phyloP scores from a whole-genome alignment of 1,140 invertebrate genomes.

The Triops longicaudatus region DNA sequence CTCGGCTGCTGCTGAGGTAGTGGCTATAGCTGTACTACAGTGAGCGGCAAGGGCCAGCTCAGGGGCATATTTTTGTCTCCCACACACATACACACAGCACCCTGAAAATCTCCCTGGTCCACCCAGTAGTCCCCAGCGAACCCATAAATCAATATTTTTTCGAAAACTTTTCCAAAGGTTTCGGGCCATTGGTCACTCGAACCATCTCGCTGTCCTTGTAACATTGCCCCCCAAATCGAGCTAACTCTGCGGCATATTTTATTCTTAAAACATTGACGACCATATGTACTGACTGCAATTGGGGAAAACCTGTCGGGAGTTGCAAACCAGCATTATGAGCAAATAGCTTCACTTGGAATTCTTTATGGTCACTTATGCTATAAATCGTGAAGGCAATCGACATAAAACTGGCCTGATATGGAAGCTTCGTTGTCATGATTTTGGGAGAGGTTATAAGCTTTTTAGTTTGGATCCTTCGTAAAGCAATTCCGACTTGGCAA shows the following conservation, averaged over 20 bases:
- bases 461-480: background rate
- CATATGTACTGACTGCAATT: background rate
- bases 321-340: background rate
- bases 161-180: background rate
- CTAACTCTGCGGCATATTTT: background rate
- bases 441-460: background rate
- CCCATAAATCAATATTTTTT: constrained; percentile 16
- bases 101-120: background rate
- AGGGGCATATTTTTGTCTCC: background rate
- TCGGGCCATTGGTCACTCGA: background rate
- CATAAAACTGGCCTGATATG: background rate
- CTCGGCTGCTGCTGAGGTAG: constrained; percentile 1
- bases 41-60: background rate
- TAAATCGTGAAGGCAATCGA: constrained; percentile 8
- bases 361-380: background rate
- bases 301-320: background rate
- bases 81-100: background rate
- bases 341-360: background rate
- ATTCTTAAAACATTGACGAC: background rate
- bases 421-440: background rate
- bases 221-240: background rate
- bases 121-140: background rate
- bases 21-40: background rate
- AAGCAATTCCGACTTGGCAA: background rate
- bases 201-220: background rate